A percentile compares a stretch with the other conserved stretches of the same genome.
phyloP scores from a whole-genome alignment of 2,888 invertebrate genomes.

The Allygus modestus region DNA sequence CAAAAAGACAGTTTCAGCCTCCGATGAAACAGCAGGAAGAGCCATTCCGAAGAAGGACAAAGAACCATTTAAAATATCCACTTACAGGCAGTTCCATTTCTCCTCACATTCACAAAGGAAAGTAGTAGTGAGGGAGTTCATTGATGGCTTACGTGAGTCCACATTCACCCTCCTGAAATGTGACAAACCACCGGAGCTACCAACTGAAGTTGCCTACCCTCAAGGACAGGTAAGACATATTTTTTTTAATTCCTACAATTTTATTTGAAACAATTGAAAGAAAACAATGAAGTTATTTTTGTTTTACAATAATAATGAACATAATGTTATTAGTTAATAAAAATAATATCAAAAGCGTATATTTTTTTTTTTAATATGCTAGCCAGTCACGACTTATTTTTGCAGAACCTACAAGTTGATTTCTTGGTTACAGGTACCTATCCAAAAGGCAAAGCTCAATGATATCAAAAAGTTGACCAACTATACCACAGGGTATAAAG shows the following conservation, averaged over 20 bases:
- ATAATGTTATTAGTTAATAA: slow-evolving; percentile 34
- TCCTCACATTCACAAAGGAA: slow-evolving; percentile 54
- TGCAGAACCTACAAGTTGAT: no score
- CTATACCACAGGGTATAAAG: no score
- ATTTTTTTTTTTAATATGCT: not conserved
- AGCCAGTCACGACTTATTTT: slow-evolving; percentile 6
- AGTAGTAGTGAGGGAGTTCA: slow-evolving; percentile 54
- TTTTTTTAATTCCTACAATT: slow-evolving; percentile 3
- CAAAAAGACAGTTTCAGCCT: slow-evolving; percentile 47
- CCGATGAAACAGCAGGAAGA: slow-evolving; percentile 59
- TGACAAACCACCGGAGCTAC: slow-evolving; percentile 40
- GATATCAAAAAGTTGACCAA: no score
- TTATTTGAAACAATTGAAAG: not conserved
- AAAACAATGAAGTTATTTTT: slow-evolving; percentile 10
- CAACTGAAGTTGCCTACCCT: slow-evolving; percentile 21
- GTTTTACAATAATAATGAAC: slow-evolving; percentile 36
- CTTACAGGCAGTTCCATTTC: slow-evolving; percentile 53
- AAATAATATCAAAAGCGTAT: slow-evolving; percentile 42
- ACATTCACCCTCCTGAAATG: slow-evolving; percentile 51
- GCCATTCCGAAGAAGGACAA: slow-evolving; percentile 57
- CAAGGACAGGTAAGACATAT: slow-evolving; percentile 30
- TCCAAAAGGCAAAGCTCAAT: no score
- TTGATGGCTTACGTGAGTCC: slow-evolving; percentile 35
- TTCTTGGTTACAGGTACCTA: no score
- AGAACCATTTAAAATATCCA: slow-evolving; percentile 54